Conservation (phyloP, 1,140 invertebrate species). For the Agrilus planipennis region DNA sequence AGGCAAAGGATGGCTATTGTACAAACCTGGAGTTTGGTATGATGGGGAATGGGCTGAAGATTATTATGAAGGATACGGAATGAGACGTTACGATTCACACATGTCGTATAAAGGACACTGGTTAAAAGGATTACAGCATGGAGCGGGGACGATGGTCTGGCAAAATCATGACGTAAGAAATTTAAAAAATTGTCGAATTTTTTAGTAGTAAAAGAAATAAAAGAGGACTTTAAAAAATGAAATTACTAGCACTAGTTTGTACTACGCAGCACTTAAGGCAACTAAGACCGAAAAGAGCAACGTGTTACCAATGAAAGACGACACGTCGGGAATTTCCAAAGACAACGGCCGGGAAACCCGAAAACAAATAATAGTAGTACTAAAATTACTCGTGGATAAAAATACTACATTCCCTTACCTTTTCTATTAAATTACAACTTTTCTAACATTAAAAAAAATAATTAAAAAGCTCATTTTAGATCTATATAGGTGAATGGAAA, state of each 20-base stretch:
- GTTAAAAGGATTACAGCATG: constrained; percentile 36
- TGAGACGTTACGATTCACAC: constrained; percentile 34
- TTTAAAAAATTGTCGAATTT: not conserved
- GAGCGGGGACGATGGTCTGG: constrained; percentile 43
- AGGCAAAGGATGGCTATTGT: constrained; percentile 33
- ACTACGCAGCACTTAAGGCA: too few species aligned
- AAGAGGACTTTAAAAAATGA: too few species aligned
- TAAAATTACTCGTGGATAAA: too few species aligned
- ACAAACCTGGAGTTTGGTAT: constrained; percentile 26
- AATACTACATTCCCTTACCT: not conserved
- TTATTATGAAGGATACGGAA: constrained; percentile 37
- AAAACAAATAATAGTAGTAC: too few species aligned
- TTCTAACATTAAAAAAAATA: constrained; percentile 5
- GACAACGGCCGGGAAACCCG: too few species aligned
- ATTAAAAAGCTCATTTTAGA: constrained; percentile 23
- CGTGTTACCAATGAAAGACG: too few species aligned
- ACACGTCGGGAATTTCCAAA: too few species aligned
- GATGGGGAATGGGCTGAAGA: constrained; percentile 35
- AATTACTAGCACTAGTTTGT: too few species aligned
- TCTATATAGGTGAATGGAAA: constrained; percentile 43
- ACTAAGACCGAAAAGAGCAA: too few species aligned
- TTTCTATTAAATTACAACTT: constrained; percentile 1
- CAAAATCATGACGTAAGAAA: constrained; percentile 40
- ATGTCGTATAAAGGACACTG: constrained; percentile 43
- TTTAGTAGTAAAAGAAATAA: not conserved